Percentiles rank a stretch among this genome's conserved stretches.
Conservation (phyloP, 1,140 invertebrate species). For the Branchinecta lindahli region DNA sequence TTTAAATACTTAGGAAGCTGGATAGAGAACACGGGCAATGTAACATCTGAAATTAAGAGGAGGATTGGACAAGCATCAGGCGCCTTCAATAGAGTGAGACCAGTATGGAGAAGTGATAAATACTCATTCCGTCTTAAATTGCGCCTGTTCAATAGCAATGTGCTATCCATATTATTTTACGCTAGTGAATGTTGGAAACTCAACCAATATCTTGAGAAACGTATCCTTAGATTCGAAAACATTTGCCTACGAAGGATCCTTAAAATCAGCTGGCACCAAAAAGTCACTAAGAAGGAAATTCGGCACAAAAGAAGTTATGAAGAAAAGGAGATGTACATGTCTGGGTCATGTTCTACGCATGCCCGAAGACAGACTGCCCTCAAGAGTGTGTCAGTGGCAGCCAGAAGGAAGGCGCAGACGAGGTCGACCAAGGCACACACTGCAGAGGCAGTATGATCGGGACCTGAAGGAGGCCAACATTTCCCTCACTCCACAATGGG, state of each 20-base stretch:
- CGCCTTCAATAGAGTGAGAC: not conserved
- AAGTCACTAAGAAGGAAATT: not conserved
- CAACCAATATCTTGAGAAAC: not conserved
- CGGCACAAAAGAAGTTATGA: not conserved
- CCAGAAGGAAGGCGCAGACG: not conserved
- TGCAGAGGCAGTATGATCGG: not conserved
- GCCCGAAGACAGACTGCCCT: not conserved
- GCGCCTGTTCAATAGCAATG: too few species aligned
- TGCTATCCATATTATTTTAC: too few species aligned
- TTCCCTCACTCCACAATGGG: not conserved
- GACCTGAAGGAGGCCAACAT: too few species aligned
- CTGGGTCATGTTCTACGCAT: not conserved
- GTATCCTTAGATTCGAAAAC: not conserved
- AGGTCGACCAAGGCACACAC: not conserved
- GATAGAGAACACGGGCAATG: not conserved
- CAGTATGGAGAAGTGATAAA: not conserved
- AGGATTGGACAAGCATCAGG: not conserved
- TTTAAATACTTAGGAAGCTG: conserved; percentile 5
- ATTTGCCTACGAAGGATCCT: not conserved
- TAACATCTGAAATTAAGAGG: too few species aligned
- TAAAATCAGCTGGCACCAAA: not conserved
- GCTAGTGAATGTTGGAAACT: too few species aligned
- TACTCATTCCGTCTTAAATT: not conserved
- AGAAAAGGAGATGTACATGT: not conserved
- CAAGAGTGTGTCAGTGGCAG: not conserved